These are phyloP conservation scores for Cheilosia grossa DNA, from an alignment of 2,888 invertebrate genomes.

Conservation along the genomic window DNA sequence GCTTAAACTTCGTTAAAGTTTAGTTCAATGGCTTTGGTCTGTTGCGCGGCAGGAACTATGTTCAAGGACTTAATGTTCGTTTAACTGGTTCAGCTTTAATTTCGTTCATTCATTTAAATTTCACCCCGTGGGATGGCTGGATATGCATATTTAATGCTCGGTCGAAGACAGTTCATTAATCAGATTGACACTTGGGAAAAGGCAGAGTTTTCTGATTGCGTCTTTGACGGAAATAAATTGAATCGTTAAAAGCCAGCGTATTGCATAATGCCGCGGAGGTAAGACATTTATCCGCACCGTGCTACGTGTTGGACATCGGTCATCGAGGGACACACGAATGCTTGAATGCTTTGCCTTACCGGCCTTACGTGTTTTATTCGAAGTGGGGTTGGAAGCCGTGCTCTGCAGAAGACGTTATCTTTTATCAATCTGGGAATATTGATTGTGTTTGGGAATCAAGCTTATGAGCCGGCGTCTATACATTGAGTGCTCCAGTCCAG, in stretches of 20 bases:
- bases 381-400: too few relatives aligned
- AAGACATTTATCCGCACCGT: neutral
- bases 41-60: neutral
- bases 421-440: too few relatives aligned
- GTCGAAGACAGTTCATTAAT: conserved; percentile 1
- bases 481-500: too few relatives aligned
- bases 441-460: too few relatives aligned
- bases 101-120: conserved; percentile 10
- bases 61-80: neutral
- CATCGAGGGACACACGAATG: too few relatives aligned
- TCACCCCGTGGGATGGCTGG: neutral
- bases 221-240: conserved; percentile 2
- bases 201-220: conserved; percentile 1
- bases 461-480: too few relatives aligned
- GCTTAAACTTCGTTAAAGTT: conserved; percentile 15
- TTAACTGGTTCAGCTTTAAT: conserved; percentile 22
- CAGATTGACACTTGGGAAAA: conserved; percentile 10
- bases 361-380: too few relatives aligned
- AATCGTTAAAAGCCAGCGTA: conserved; percentile 3
- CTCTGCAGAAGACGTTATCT: too few relatives aligned
- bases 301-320: conserved; percentile 2
- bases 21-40: conserved; percentile 21
- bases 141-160: conserved; percentile 6
- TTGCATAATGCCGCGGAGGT: neutral
- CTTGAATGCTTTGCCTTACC: too few relatives aligned